A percentile compares a stretch with the other conserved stretches of the same genome.
Conservation (phyloP, 2,797 vertebrate genomes). For the Champsocephalus gunnari region DNA sequence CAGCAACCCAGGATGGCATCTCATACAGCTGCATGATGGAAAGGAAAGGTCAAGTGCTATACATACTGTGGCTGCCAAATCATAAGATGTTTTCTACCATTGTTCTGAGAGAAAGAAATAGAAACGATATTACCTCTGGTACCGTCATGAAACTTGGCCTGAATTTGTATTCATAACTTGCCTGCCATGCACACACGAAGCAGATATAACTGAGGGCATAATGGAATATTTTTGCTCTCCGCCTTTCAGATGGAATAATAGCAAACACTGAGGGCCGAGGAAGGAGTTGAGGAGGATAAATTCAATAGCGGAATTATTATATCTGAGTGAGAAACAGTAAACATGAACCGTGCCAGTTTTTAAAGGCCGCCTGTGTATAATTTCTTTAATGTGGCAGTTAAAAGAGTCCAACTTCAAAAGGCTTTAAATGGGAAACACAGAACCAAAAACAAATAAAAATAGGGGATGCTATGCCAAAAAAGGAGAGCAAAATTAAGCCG, state of each 20-base stretch:
- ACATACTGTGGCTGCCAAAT: conserved; percentile 40
- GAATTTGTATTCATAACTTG: conserved; percentile 63
- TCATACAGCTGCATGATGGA: conserved; percentile 51
- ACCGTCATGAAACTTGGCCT: conserved; percentile 20
- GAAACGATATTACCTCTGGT: conserved; percentile 32
- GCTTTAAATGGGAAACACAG: conserved; percentile 38
- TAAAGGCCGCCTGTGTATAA: conserved; percentile 31
- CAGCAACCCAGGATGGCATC: conserved; percentile 29
- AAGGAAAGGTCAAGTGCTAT: conserved; percentile 51
- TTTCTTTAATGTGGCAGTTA: conserved; percentile 59
- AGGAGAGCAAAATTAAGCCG: conserved; percentile 12
- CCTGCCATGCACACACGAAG: conserved; percentile 43
- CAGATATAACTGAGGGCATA: conserved; percentile 49
- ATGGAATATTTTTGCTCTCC: conserved; percentile 61
- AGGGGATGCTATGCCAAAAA: conserved; percentile 13
- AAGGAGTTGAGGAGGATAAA: conserved; percentile 35
- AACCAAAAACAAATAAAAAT: conserved; percentile 33
- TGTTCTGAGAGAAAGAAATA: conserved; percentile 50
- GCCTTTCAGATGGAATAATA: conserved; percentile 56
- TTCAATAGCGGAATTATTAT: conserved; percentile 65
- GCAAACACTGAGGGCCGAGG: conserved; percentile 34
- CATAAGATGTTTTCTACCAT: conserved; percentile 40
- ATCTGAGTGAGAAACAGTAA: conserved; percentile 60
- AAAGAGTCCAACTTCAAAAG: conserved; percentile 55
- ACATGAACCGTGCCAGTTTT: conserved; percentile 46